Base-by-base conservation (phyloP, 1,140 invertebrate species). In the Drosophila quadrilineata region DNA sequence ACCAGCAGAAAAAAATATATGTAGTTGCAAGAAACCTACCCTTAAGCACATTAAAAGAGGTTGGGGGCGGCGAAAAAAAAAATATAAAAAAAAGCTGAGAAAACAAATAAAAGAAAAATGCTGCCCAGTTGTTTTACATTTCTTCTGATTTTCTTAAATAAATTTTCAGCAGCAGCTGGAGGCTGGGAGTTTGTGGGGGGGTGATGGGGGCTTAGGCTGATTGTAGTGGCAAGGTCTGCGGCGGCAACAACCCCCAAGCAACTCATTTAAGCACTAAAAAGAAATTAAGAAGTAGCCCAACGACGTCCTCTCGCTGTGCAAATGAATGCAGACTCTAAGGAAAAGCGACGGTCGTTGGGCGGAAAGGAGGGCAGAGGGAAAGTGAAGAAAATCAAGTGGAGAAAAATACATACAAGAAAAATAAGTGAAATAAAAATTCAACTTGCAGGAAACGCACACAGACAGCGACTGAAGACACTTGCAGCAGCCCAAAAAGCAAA, bases 241-340 rank as follows among this genome's bases (percentile, higher is more conserved):
- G 6, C 17, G 22, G 22, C 19, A 38, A 22, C 49, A 33, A 43
- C 38, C 57, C 59, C 64, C 50, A 9, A 38, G 54, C 68, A 68
- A 85, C 80, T 82, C 77, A 84, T 84, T 84, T 77, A 76, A 84
- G 74, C 53, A 73, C 69, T 85, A 84, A 84, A 85, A 77, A 84
- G 73, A 84, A 85, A 84, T 84, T 84, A 84, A 85, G 79, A 85
- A 84, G 79, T 77, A 63, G 77, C 54, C 63, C 36, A n/a, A n/a
- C n/a, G n/a, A n/a, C n/a, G n/a, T n/a, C 41, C 38, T 26, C 29
- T 46, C 31, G 50, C 26, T 31, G 60, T 40, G 45, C 73, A 77
- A 77, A 77, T 77, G 74, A 77, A 72, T 77, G 74, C 74, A 64
- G n/a, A n/a, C n/a, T n/a, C n/a, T n/a, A 53, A 58, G 53, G 24